A percentile compares a stretch with the other conserved stretches of the same genome.
These are phyloP conservation scores for Drosophila nr. perissopoda DNA, from an alignment of 2,888 invertebrate species.

Conservation along the genomic window DNA sequence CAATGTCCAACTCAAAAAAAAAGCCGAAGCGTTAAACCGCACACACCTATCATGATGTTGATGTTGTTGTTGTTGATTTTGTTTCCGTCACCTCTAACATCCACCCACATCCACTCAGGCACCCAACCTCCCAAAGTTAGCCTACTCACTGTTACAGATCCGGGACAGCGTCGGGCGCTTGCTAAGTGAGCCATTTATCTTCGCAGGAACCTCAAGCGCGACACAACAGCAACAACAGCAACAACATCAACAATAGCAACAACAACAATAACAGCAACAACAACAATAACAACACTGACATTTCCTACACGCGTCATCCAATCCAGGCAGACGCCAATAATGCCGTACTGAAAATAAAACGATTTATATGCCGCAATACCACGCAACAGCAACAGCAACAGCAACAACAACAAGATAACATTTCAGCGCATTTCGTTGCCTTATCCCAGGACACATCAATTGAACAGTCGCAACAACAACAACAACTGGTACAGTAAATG, in stretches of 20 bases:
- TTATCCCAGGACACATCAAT: constrained; percentile 78
- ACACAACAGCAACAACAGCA: constrained; percentile 64
- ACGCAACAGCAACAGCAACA: constrained; percentile 55
- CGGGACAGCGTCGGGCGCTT: constrained; percentile 36
- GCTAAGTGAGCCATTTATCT: constrained; percentile 85
- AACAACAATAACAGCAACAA: constrained; percentile 27
- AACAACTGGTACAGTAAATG: constrained; percentile 64
- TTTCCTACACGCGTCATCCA: constrained; percentile 75
- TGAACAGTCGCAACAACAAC: constrained; percentile 56
- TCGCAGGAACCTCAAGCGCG: constrained; percentile 80
- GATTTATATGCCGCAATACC: constrained; percentile 80
- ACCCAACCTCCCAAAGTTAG: constrained; percentile 14
- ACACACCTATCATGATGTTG: constrained; percentile 73
- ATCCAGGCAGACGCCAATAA: constrained; percentile 76
- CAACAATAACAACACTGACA: constrained; percentile 62
- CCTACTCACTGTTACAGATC: constrained; percentile 15
- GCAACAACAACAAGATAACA: constrained; percentile 50
- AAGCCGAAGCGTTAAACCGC: constrained; percentile 74
- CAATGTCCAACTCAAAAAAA: constrained; percentile 39
- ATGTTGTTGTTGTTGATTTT: constrained; percentile 18
- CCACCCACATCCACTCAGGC: constrained; percentile 26
- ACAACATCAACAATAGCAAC: constrained; percentile 54
- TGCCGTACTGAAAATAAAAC: constrained; percentile 74
- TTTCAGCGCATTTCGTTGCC: constrained; percentile 52
- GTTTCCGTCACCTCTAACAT: constrained; percentile 57